phyloP scores from a whole-genome alignment of 2,113 vertebrate genomes.

The Trogon melanurus region DNA sequence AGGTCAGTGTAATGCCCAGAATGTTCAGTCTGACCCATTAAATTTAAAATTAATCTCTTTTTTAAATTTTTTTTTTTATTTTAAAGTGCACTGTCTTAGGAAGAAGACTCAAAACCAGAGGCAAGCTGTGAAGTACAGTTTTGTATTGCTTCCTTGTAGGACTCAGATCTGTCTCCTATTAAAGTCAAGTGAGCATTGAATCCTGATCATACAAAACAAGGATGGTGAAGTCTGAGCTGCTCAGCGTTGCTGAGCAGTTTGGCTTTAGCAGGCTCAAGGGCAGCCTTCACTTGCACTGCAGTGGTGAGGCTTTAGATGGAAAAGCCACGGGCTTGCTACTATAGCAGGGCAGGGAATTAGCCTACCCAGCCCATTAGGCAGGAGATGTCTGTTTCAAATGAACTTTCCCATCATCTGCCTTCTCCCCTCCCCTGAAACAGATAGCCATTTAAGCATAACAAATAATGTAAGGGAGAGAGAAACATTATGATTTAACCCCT shows the following conservation, averaged over 20 bases:
- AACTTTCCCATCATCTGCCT: neutral
- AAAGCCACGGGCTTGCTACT: neutral
- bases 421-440: neutral
- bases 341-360: neutral
- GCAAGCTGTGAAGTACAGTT: neutral
- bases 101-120: neutral
- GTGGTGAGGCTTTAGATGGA: neutral
- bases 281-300: neutral
- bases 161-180: neutral
- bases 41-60: neutral
- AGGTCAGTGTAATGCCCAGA: neutral
- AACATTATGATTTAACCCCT: conserved; percentile 10
- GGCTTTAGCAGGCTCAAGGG: neutral
- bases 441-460: conserved; percentile 33
- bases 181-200: neutral
- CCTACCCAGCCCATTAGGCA: neutral
- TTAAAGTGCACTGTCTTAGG: neutral
- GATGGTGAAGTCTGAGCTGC: neutral
- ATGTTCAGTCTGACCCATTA: neutral
- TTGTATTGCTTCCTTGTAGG: neutral
- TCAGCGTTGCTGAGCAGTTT: neutral
- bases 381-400: neutral
- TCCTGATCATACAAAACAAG: neutral
- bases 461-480: neutral
- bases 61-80: neutral